Evolutionary conservation across 53 echinoderm and acorn worm species (phyloP).

Genomic region (Actinopyga echinites): DNA sequence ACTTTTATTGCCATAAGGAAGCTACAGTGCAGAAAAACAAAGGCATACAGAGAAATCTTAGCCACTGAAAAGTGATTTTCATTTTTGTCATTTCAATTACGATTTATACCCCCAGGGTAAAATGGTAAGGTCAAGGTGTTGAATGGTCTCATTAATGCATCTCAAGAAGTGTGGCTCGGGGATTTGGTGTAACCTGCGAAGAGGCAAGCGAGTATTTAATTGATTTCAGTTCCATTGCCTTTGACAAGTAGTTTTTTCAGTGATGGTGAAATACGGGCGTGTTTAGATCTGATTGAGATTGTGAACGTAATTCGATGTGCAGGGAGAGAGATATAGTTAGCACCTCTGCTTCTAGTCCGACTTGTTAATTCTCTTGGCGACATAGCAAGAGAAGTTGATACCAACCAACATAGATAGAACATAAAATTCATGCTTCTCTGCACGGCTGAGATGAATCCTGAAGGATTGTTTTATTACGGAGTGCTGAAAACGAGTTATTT

Average conservation of each 20-base stretch:
- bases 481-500: too few species aligned
- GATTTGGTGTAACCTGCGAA: constrained; percentile 15
- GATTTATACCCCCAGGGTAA: neutral
- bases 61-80: constrained; percentile 18
- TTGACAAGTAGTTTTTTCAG: neutral
- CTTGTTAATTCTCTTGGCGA: too few species aligned
- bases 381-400: too few species aligned
- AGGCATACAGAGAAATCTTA: constrained; percentile 3
- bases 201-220: neutral
- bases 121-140: constrained; percentile 42
- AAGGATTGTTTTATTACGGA: too few species aligned
- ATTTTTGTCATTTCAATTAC: constrained; percentile 22
- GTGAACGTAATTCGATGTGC: too few species aligned
- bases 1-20: neutral
- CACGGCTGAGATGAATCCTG: too few species aligned
- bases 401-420: too few species aligned
- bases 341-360: too few species aligned
- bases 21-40: neutral
- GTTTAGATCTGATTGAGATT: too few species aligned
- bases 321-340: too few species aligned
- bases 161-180: neutral
- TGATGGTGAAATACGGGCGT: too few species aligned
- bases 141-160: constrained; percentile 30
- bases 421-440: too few species aligned
- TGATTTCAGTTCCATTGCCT: constrained; percentile 23